These are phyloP conservation scores for Timema podura DNA, from an alignment of 2,888 invertebrate species.

Conservation along the genomic window DNA sequence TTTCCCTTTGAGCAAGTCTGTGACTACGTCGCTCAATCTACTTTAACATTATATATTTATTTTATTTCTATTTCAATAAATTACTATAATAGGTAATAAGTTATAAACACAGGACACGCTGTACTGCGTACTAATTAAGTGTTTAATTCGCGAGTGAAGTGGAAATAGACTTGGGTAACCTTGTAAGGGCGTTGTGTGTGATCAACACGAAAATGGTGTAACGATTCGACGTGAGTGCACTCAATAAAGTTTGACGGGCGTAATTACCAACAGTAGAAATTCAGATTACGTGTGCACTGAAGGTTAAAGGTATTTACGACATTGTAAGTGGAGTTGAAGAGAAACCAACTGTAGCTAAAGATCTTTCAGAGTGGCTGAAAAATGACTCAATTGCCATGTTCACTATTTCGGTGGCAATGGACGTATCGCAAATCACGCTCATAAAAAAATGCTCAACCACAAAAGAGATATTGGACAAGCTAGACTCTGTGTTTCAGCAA, in stretches of 20 bases:
- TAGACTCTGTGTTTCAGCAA: neutral
- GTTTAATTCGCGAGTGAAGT: no score
- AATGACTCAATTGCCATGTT: neutral
- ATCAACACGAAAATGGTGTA: neutral
- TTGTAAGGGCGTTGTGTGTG: no score
- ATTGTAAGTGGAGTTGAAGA: neutral
- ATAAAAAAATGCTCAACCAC: neutral
- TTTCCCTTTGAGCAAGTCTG: no score
- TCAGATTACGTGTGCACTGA: neutral
- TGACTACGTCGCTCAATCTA: no score
- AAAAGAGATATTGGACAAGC: neutral
- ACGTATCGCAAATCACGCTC: neutral
- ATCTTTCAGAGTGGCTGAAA: neutral
- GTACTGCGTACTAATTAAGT: no score
- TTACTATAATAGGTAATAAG: no score
- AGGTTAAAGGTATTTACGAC: neutral
- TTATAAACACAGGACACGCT: no score
- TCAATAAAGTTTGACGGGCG: constrained; percentile 4
- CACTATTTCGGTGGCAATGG: neutral
- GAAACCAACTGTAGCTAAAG: neutral
- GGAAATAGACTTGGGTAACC: no score
- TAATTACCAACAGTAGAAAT: neutral
- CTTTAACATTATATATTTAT: no score
- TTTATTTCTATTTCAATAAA: no score
- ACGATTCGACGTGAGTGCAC: neutral